These are phyloP conservation scores for Bergia puertoricense DNA, from an alignment of 92 coral and sea anemone species.

Conservation along the genomic window DNA sequence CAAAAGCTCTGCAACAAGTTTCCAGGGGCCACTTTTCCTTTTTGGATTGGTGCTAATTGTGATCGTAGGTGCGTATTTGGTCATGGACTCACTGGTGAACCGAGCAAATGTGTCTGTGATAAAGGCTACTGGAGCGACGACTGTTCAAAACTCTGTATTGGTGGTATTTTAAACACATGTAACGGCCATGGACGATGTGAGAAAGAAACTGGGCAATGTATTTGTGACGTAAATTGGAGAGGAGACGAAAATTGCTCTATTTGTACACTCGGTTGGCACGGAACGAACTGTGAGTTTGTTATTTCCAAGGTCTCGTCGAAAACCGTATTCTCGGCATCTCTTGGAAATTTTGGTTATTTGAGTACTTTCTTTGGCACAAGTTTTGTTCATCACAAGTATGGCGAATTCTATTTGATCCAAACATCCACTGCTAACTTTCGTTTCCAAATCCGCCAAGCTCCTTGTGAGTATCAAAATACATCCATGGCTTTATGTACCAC, in stretches of 20 bases:
- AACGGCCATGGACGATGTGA: conserved; percentile 60
- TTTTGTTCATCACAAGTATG: conserved; percentile 44
- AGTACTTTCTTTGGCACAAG: conserved; percentile 56
- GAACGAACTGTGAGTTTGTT: conserved; percentile 55
- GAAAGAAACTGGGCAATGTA: conserved; percentile 50
- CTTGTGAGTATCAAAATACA: conserved; percentile 40
- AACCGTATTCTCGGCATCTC: conserved; percentile 48
- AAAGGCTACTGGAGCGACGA: conserved; percentile 64
- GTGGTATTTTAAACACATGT: conserved; percentile 60
- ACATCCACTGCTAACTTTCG: conserved; percentile 45
- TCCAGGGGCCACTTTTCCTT: conserved; percentile 48
- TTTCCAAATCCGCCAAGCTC: conserved; percentile 59
- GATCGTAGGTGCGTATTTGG: conserved; percentile 62
- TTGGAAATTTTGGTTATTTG: conserved; percentile 51
- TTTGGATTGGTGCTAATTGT: conserved; percentile 66
- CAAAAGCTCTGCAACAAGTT: conserved; percentile 57
- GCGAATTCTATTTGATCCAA: conserved; percentile 55
- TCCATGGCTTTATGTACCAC: conserved; percentile 53
- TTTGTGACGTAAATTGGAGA: conserved; percentile 61
- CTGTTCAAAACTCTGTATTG: conserved; percentile 64
- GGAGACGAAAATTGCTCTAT: conserved; percentile 52
- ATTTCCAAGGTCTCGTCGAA: conserved; percentile 13
- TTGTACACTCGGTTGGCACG: conserved; percentile 63
- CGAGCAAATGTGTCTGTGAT: conserved; percentile 51
- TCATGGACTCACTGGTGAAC: conserved; percentile 22